Conservation (phyloP, 2,113 vertebrate genomes). For the Oxygymnocypris stewartii region DNA sequence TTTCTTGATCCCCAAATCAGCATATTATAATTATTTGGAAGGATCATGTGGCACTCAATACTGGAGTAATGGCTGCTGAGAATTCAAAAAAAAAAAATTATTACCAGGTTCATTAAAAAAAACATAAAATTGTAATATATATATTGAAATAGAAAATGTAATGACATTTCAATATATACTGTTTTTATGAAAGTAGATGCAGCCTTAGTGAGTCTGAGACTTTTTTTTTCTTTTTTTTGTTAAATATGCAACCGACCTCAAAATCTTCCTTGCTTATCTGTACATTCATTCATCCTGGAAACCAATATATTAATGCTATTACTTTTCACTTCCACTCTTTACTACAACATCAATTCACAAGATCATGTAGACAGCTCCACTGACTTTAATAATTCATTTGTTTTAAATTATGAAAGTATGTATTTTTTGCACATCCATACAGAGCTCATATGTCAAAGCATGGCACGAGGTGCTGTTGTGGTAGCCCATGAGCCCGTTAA, state of each 20-base stretch:
- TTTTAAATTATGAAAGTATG: neutral
- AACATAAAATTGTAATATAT: no score
- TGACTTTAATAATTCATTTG: constrained; percentile 15
- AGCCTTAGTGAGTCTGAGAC: neutral
- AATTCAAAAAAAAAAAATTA: no score
- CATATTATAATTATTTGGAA: neutral
- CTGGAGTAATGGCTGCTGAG: neutral
- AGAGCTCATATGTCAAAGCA: neutral
- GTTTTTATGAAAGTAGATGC: neutral
- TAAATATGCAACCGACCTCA: neutral
- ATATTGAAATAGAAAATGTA: neutral
- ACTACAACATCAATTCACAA: neutral
- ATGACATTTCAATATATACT: neutral
- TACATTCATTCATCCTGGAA: neutral
- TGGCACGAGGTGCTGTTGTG: neutral
- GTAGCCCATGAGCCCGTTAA: constrained; percentile 16
- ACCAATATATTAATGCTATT: neutral
- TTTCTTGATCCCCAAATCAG: neutral
- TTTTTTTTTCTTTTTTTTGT: neutral
- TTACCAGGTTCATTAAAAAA: no score
- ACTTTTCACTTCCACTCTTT: neutral
- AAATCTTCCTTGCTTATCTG: no score
- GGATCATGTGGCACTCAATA: neutral
- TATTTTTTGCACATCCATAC: neutral
- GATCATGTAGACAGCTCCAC: neutral